phyloP scores from a whole-genome alignment of 2,888 invertebrate species.

The Anticlea derivata region DNA sequence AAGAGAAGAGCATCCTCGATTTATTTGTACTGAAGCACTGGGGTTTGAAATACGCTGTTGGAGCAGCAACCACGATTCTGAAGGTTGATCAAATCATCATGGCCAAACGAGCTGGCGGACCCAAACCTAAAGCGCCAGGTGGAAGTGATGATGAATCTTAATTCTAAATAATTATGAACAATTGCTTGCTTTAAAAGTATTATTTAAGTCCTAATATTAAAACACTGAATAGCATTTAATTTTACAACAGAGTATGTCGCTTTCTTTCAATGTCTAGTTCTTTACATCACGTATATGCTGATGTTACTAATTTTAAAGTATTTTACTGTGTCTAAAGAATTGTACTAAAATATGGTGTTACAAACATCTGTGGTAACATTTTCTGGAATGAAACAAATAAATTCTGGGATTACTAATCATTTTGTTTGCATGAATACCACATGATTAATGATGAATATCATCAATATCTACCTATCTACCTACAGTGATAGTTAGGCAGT shows the following conservation, averaged over 20 bases:
- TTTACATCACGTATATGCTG: slow-evolving; percentile 16
- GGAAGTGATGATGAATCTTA: slow-evolving; percentile 90
- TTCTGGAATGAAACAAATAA: slow-evolving; percentile 8
- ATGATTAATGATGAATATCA: no score
- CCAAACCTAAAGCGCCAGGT: slow-evolving; percentile 89
- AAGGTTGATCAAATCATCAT: slow-evolving; percentile 99
- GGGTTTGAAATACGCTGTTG: slow-evolving; percentile 97
- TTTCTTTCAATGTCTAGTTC: slow-evolving; percentile 16
- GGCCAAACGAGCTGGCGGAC: slow-evolving; percentile 98
- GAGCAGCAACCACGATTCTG: slow-evolving; percentile 95
- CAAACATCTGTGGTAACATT: slow-evolving; percentile 14
- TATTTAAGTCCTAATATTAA: slow-evolving; percentile 35
- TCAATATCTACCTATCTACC: no score
- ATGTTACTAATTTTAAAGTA: slow-evolving; percentile 19
- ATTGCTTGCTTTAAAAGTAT: slow-evolving; percentile 39
- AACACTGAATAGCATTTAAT: slow-evolving; percentile 19
- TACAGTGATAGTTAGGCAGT: no score
- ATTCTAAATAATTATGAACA: slow-evolving; percentile 31
- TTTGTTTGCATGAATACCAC: no score
- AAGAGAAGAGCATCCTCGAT: slow-evolving; percentile 91
- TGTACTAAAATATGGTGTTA: slow-evolving; percentile 8
- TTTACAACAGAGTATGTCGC: slow-evolving; percentile 10
- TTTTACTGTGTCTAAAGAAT: slow-evolving; percentile 8
- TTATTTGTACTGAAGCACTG: slow-evolving; percentile 94
- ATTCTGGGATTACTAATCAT: no score